phyloP scores from a whole-genome alignment of 2,888 invertebrate genomes.

The Tipula lateralis region DNA sequence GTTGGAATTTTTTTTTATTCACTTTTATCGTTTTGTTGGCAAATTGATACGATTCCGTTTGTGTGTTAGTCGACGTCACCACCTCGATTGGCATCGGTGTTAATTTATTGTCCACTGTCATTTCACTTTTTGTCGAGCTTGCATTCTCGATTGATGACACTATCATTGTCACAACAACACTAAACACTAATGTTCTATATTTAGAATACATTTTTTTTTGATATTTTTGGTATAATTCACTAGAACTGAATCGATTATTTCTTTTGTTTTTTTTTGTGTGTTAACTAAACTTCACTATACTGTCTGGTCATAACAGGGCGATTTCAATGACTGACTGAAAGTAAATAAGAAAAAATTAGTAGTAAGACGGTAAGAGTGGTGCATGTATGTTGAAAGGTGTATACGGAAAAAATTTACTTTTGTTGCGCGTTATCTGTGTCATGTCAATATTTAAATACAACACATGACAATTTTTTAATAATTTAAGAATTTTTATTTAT shows the following conservation, averaged over 20 bases:
- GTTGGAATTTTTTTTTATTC: not conserved
- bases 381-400: not conserved
- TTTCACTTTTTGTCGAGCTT: not conserved
- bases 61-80: not conserved
- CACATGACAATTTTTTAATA: constrained; percentile 11
- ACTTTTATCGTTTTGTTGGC: not conserved
- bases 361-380: not conserved
- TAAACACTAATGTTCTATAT: not conserved
- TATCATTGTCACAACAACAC: not conserved
- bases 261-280: too few species aligned
- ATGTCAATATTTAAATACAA: not conserved
- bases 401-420: not conserved
- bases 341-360: not conserved
- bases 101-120: not conserved
- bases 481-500: not conserved
- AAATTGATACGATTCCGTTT: not conserved
- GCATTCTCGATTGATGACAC: not conserved
- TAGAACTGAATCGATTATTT: not conserved
- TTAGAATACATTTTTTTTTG: not conserved
- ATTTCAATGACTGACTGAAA: not conserved
- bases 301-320: not conserved
- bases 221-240: not conserved
- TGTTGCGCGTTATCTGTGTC: not conserved
- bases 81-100: not conserved
- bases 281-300: not conserved